Conservation (phyloP, 2,797 vertebrate species). For the Arrhamphus sclerolepis region DNA sequence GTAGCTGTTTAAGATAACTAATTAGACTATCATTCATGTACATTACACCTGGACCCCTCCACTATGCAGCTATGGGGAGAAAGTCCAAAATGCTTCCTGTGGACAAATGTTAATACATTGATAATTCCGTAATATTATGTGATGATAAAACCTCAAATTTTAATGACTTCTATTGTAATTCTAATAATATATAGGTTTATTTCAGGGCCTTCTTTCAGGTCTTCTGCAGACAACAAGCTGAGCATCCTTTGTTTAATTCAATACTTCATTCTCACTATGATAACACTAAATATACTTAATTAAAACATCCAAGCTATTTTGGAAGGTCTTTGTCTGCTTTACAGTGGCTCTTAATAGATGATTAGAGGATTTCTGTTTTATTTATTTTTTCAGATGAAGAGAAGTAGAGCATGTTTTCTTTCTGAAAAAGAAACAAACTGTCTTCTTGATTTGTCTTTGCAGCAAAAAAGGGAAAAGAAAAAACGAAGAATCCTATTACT, state of each 20-base stretch:
- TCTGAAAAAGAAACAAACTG: conserved; percentile 21
- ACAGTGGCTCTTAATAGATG: conserved; percentile 26
- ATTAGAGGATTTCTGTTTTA: conserved; percentile 28
- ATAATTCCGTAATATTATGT: too few species aligned
- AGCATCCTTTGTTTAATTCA: neutral
- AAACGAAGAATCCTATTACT: conserved; percentile 28
- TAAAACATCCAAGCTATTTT: neutral
- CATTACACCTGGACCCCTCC: too few species aligned
- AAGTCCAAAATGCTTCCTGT: too few species aligned
- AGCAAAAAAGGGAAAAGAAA: conserved; percentile 35
- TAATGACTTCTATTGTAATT: too few species aligned
- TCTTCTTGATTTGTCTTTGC: conserved; percentile 28
- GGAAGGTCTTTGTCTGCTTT: conserved; percentile 16
- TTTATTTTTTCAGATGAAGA: conserved; percentile 7
- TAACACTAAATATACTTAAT: too few species aligned
- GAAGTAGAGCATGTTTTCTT: conserved; percentile 3
- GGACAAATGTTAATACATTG: too few species aligned
- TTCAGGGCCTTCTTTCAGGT: neutral
- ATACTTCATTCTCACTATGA: neutral
- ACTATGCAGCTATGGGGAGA: too few species aligned
- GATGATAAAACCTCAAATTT: too few species aligned
- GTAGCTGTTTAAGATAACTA: neutral
- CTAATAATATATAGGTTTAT: neutral
- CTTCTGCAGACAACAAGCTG: neutral
- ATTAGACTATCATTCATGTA: neutral